These are phyloP conservation scores for Lasiurus borealis DNA, from an alignment of 2,113 vertebrate species.

Conservation along the genomic window DNA sequence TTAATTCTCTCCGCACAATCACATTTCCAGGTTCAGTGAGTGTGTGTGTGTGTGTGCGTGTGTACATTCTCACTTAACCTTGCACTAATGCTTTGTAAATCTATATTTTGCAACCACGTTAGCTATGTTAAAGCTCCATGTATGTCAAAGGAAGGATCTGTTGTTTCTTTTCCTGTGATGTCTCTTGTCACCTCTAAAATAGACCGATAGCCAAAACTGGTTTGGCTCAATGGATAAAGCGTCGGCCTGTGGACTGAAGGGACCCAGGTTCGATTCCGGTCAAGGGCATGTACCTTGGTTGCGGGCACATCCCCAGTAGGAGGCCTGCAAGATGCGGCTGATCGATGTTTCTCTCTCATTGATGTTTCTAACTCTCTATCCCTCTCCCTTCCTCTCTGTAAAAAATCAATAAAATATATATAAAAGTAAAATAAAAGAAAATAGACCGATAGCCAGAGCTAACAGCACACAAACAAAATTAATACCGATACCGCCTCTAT, in stretches of 20 bases:
- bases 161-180: conserved; percentile 22
- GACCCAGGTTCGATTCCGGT: too few relatives aligned
- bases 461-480: conserved; percentile 6
- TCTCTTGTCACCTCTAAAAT: neutral
- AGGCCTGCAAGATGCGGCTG: too few relatives aligned
- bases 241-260: too few relatives aligned
- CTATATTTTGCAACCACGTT: neutral
- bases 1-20: conserved; percentile 62
- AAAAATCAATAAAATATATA: too few relatives aligned
- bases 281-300: too few relatives aligned
- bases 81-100: conserved; percentile 41
- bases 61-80: conserved; percentile 52
- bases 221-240: too few relatives aligned
- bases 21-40: neutral
- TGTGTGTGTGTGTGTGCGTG: rapidly evolving
- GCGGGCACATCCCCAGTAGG: too few relatives aligned
- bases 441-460: neutral
- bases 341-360: too few relatives aligned
- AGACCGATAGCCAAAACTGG: neutral
- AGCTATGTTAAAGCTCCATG: conserved; percentile 3
- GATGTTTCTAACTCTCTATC: too few relatives aligned
- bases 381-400: too few relatives aligned
- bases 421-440: neutral
- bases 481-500: neutral
- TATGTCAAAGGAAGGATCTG: conserved; percentile 18